phyloP scores from a whole-genome alignment of 2,797 vertebrate genomes.

The Etheostoma nigrum region DNA sequence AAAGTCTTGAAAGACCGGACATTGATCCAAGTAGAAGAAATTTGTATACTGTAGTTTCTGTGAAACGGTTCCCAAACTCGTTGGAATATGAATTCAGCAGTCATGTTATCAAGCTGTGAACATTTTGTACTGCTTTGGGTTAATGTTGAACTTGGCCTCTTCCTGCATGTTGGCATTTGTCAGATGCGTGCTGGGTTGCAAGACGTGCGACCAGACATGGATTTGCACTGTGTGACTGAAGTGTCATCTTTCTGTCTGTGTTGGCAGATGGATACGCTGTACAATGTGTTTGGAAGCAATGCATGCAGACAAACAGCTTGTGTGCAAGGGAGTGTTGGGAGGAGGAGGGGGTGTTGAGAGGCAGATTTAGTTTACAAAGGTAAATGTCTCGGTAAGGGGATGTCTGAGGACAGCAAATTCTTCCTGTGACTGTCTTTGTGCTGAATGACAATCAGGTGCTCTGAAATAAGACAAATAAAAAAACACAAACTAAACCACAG shows the following conservation, averaged over 20 bases:
- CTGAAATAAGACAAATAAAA: background rate
- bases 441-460: background rate
- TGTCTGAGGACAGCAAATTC: slow-evolving; percentile 24
- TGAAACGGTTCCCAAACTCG: background rate
- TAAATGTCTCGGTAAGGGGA: slow-evolving; percentile 24
- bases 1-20: background rate
- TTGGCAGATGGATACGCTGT: slow-evolving; percentile 59
- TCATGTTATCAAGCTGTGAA: slow-evolving; percentile 40
- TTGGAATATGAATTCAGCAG: slow-evolving; percentile 32
- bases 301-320: slow-evolving; percentile 67
- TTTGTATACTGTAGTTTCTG: background rate
- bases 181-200: slow-evolving; percentile 58
- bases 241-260: slow-evolving; percentile 75
- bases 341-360: background rate
- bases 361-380: slow-evolving; percentile 43
- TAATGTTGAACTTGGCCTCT: slow-evolving; percentile 57
- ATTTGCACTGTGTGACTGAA: slow-evolving; percentile 70
- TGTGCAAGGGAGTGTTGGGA: slow-evolving; percentile 40
- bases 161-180: slow-evolving; percentile 59
- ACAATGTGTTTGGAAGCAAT: slow-evolving; percentile 67
- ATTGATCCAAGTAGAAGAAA: background rate
- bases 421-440: slow-evolving; percentile 10
- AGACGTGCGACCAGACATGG: slow-evolving; percentile 59
- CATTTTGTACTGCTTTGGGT: slow-evolving; percentile 46
- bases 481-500: background rate